Base-by-base conservation (phyloP, 1,140 invertebrate species). In the Armadillidium nasatum region DNA sequence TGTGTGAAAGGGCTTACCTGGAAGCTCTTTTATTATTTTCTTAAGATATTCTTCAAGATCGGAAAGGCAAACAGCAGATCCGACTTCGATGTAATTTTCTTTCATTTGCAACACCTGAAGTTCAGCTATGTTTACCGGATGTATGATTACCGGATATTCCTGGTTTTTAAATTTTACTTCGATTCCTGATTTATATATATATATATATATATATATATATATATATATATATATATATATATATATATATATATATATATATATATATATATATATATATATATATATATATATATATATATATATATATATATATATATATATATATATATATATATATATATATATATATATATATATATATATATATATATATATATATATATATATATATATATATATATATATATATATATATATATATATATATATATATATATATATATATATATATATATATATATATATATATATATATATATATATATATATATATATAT, bases 161-260 rank as follows among this genome's bases (percentile, higher is more conserved):
- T 72, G 50, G 46, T 73, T 33, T 66, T 76, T 76, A n/a, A 76
- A 70, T 45, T 75, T 75, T 7, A 76, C 73, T 67, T 78, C 77
- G 43, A 78, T 73, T 4, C 77, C 77, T 78, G 10, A 13, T 70
- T 1, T 21, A 33, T 70, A 21, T 21, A 33, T 21, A 33, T 70
- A 11, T n/a, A 2, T 3, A 2, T 70, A 13, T 70, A 13, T 21
- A 33, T 70, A 21, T 23, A 33, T 23, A 68, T 19, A 68, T 68
- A 19, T 68, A 19, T 68, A 68, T 68, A 68, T 68, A 68, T 19
- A 68, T 68, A 68, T 68, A 68, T 68, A 68, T 68, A 68, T 68
- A 19, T 68, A 68, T 68, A 68, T 68, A n/a, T 66, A 66, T 66
- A 66, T 66, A 66, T 66, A 66, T 66, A 21, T 66, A 66, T 66